A percentile compares a stretch with the other conserved stretches of the same genome.
Evolutionary conservation across 2,888 invertebrate species (phyloP).

Genomic region (Himalopsyche kuldschensis): DNA sequence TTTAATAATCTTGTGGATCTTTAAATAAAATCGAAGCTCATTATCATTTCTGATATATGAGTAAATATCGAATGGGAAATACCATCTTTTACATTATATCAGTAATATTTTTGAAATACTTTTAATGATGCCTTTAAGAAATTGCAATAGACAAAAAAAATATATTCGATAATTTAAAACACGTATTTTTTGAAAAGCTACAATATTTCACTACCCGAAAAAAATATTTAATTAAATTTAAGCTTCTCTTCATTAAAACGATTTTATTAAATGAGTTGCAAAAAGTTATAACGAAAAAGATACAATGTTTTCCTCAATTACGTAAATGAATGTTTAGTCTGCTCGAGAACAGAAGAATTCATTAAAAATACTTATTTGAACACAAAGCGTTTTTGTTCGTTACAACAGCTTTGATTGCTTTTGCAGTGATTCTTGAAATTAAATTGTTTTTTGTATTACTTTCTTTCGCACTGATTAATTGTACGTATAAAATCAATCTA

Average conservation of each 20-base stretch:
- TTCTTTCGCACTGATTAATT: neutral
- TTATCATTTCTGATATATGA: too few relatives aligned
- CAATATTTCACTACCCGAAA: too few relatives aligned
- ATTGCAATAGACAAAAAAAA: too few relatives aligned
- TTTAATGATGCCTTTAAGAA: too few relatives aligned
- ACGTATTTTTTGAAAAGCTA: too few relatives aligned
- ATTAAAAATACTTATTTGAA: neutral
- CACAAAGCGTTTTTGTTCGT: neutral
- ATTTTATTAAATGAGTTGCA: neutral
- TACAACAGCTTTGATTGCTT: neutral
- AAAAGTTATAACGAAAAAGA: neutral
- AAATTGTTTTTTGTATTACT: neutral
- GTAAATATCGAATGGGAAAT: too few relatives aligned
- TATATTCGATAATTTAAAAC: too few relatives aligned
- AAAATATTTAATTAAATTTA: neutral
- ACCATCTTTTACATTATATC: too few relatives aligned
- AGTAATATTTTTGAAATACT: too few relatives aligned
- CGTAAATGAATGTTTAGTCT: neutral
- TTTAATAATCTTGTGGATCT: too few relatives aligned
- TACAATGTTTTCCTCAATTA: neutral
- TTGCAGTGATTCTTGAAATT: neutral
- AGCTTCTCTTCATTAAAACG: neutral
- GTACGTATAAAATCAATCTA: too few relatives aligned
- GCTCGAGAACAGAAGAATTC: neutral
- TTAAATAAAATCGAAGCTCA: too few relatives aligned